Percentiles rank a stretch among this genome's conserved stretches.
These are phyloP conservation scores for Orbicella faveolata DNA, from an alignment of 64 coral and sea anemone species.

Conservation along the genomic window DNA sequence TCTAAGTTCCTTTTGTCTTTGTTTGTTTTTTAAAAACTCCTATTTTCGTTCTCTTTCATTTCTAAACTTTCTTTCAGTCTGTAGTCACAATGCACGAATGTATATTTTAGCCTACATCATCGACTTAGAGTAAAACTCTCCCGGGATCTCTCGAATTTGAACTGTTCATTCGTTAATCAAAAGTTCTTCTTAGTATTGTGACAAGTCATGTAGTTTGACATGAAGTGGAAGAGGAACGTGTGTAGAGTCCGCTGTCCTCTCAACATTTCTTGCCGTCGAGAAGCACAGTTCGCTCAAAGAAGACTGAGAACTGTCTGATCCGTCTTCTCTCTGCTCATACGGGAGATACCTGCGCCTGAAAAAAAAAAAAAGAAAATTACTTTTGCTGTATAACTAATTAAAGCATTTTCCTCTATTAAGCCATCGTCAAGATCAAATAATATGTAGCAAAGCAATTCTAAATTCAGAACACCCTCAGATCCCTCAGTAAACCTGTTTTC, in stretches of 20 bases:
- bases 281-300: conserved; percentile 20
- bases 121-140: too few species aligned
- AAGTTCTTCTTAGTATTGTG: background rate
- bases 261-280: conserved; percentile 11
- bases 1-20: too few species aligned
- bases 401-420: too few species aligned
- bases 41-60: too few species aligned
- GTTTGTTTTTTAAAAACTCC: too few species aligned
- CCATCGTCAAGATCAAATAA: too few species aligned
- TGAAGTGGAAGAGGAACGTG: background rate
- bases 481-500: background rate
- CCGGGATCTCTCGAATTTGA: too few species aligned
- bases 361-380: background rate
- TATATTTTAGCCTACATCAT: too few species aligned
- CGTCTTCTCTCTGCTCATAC: conserved; percentile 16
- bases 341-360: conserved; percentile 24
- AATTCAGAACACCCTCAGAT: background rate
- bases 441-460: too few species aligned
- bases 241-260: conserved; percentile 29
- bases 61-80: too few species aligned
- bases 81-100: too few species aligned
- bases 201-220: conserved; percentile 14
- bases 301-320: conserved; percentile 26
- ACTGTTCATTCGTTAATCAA: background rate
- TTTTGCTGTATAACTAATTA: too few species aligned